A percentile compares a stretch with the other conserved stretches of the same genome.
These are phyloP conservation scores for Bufotes viridis DNA, from an alignment of 2,797 vertebrate species.

Conservation along the genomic window DNA sequence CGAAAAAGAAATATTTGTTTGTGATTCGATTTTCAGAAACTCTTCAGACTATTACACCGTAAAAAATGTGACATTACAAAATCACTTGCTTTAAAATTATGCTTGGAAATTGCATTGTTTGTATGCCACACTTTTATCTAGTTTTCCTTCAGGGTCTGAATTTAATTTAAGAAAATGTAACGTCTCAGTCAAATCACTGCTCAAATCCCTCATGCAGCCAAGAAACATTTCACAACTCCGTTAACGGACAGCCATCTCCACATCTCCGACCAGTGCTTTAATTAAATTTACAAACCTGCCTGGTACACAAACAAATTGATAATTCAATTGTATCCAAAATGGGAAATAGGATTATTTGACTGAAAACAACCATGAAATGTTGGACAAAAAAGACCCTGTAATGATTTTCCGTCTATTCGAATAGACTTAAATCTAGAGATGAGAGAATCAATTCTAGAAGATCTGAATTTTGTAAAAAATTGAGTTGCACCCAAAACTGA, in stretches of 20 bases:
- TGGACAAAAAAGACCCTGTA: background rate
- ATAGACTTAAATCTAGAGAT: too few species aligned
- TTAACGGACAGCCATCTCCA: slow-evolving; percentile 42
- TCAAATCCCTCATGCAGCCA: slow-evolving; percentile 45
- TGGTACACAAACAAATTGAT: slow-evolving; percentile 26
- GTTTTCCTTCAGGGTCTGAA: slow-evolving; percentile 59
- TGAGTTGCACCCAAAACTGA: too few species aligned
- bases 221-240: slow-evolving; percentile 47
- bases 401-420: background rate
- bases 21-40: slow-evolving; percentile 11
- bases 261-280: slow-evolving; percentile 38
- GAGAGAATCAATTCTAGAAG: too few species aligned
- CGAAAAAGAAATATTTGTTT: slow-evolving; percentile 10
- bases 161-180: slow-evolving; percentile 62
- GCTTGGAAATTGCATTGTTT: slow-evolving; percentile 54
- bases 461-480: too few species aligned
- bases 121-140: slow-evolving; percentile 53
- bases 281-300: slow-evolving; percentile 46
- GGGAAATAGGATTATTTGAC: slow-evolving; percentile 23
- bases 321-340: slow-evolving; percentile 44
- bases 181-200: slow-evolving; percentile 51
- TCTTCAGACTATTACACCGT: slow-evolving; percentile 41
- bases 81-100: slow-evolving; percentile 47
- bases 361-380: slow-evolving; percentile 14
- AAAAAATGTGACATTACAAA: slow-evolving; percentile 40